These are phyloP conservation scores for Bactericera cockerelli DNA, from an alignment of 1,140 invertebrate species.

Conservation along the genomic window DNA sequence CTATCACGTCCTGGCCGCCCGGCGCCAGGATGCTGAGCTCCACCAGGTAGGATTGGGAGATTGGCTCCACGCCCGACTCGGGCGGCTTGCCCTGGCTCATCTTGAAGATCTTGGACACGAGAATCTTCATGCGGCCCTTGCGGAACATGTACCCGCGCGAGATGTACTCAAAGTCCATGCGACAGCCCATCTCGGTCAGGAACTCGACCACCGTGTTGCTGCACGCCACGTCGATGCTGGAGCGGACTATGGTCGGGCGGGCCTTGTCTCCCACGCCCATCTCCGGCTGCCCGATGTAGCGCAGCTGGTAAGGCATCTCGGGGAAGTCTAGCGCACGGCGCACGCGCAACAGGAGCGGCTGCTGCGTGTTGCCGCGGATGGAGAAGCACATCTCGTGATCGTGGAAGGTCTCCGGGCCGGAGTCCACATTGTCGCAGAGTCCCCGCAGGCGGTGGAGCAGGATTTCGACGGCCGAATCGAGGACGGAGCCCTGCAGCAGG, in stretches of 20 bases:
- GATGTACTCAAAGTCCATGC: conserved; percentile 86
- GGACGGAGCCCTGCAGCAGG: conserved; percentile 35
- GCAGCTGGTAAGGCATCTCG: conserved; percentile 69
- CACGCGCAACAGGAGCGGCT: conserved; percentile 52
- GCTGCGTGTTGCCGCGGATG: conserved; percentile 37
- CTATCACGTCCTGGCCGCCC: conserved; percentile 81
- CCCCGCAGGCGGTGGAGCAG: conserved; percentile 77
- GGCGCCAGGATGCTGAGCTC: conserved; percentile 89
- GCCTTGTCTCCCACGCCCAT: conserved; percentile 61
- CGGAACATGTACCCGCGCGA: conserved; percentile 88
- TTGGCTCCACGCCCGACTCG: conserved; percentile 53
- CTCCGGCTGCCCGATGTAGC: conserved; percentile 82
- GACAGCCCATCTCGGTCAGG: conserved; percentile 76
- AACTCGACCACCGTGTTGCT: conserved; percentile 81
- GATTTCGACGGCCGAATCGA: conserved; percentile 84
- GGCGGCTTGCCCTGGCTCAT: conserved; percentile 48
- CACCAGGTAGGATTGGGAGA: conserved; percentile 85
- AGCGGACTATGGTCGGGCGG: conserved; percentile 74
- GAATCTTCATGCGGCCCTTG: conserved; percentile 93
- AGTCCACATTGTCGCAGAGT: conserved; percentile 85
- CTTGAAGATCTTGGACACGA: conserved; percentile 86
- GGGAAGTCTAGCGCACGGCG: conserved; percentile 56
- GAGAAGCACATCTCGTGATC: conserved; percentile 80
- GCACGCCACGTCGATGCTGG: conserved; percentile 79
- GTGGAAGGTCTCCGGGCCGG: conserved; percentile 75